Conservation (phyloP, 2,797 vertebrate genomes). For the Botia almorhae region DNA sequence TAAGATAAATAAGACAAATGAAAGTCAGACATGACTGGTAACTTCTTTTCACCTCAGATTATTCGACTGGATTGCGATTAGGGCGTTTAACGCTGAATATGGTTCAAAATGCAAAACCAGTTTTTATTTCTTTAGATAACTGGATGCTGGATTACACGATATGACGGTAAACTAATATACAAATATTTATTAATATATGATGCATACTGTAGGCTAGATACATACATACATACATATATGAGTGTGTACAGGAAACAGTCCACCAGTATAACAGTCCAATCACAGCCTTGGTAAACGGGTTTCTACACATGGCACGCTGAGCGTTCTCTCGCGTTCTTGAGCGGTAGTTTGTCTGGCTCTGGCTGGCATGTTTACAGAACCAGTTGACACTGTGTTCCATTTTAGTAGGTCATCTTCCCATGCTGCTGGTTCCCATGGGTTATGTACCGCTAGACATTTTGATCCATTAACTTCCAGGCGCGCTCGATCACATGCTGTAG, state of each 20-base stretch:
- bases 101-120: neutral
- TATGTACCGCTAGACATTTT: constrained; percentile 22
- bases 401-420: constrained; percentile 47
- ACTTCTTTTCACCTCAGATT: too few species aligned
- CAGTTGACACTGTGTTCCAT: neutral
- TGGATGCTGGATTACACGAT: neutral
- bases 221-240: too few species aligned
- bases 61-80: too few species aligned
- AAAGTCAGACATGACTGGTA: too few species aligned
- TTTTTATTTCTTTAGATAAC: neutral
- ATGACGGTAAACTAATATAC: neutral
- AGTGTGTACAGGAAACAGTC: neutral
- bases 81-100: neutral
- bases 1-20: too few species aligned
- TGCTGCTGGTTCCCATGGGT: constrained; percentile 41
- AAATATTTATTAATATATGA: too few species aligned
- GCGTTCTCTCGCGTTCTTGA: neutral
- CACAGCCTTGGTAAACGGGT: neutral
- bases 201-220: too few species aligned
- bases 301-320: neutral
- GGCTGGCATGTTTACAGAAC: constrained; percentile 30
- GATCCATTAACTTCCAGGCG: neutral
- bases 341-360: neutral
- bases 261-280: neutral
- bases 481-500: constrained; percentile 1